These are phyloP conservation scores for Philereme vetulata DNA, from an alignment of 2,888 invertebrate genomes.

Conservation along the genomic window DNA sequence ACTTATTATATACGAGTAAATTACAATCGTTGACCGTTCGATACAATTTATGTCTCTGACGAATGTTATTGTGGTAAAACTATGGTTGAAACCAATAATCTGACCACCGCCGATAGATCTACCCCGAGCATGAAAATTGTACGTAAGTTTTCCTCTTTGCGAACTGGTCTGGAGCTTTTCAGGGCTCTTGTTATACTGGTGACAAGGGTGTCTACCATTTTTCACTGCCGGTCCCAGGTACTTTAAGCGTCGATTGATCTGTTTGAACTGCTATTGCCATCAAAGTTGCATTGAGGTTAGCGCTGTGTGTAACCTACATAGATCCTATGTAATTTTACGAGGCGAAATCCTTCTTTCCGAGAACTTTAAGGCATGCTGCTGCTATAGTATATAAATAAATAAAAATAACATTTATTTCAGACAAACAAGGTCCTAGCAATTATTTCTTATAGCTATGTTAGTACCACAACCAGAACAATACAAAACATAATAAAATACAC, in stretches of 20 bases:
- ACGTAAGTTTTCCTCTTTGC: conserved; percentile 23
- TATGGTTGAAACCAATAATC: conserved; percentile 46
- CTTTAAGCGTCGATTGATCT: conserved; percentile 45
- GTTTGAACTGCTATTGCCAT: conserved; percentile 35
- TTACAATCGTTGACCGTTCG: conserved; percentile 33
- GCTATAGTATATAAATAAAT: no score
- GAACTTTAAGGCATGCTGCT: no score
- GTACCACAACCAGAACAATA: no score
- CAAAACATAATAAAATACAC: no score
- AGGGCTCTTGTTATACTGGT: conserved; percentile 39
- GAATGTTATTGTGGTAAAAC: conserved; percentile 55
- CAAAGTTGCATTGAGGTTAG: conserved; percentile 4
- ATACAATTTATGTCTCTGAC: conserved; percentile 42
- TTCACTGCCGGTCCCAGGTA: conserved; percentile 16
- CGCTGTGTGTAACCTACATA: background rate
- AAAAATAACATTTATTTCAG: no score
- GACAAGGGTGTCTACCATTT: conserved; percentile 14
- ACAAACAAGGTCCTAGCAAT: no score
- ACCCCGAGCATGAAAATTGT: conserved; percentile 31
- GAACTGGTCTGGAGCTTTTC: conserved; percentile 33
- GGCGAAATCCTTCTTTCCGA: no score
- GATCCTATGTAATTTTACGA: background rate
- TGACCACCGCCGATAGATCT: conserved; percentile 43
- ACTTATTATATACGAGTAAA: no score
- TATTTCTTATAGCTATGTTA: no score